phyloP scores from a whole-genome alignment of 2,888 invertebrate species.

The Eupsilia transversa region DNA sequence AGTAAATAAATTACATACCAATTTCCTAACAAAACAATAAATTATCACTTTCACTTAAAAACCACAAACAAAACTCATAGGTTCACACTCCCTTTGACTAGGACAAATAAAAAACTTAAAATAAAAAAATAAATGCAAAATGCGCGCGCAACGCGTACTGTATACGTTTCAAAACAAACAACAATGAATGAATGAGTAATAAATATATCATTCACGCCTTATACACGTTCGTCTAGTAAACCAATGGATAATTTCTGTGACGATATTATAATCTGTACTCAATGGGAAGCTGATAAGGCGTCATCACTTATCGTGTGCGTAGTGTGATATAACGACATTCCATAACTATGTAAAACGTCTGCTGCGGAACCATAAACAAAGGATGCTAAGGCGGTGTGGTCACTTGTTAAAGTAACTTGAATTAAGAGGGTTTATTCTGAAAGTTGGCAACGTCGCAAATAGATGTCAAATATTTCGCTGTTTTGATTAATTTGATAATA shows the following conservation, averaged over 20 bases:
- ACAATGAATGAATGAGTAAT: constrained; percentile 58
- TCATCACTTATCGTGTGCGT: constrained; percentile 68
- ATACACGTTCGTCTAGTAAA: constrained; percentile 54
- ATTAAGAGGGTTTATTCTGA: too few species aligned
- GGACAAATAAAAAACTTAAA: constrained; percentile 16
- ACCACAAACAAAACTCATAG: constrained; percentile 15
- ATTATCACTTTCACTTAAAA: constrained; percentile 28
- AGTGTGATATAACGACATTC: constrained; percentile 72
- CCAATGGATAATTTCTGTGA: constrained; percentile 64
- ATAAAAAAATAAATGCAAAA: constrained; percentile 9
- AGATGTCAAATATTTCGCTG: too few species aligned
- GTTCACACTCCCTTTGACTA: constrained; percentile 24
- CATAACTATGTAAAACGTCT: constrained; percentile 29
- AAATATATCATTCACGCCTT: constrained; percentile 46
- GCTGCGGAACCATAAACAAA: constrained; percentile 29
- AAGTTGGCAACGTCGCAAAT: too few species aligned
- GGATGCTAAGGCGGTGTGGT: not conserved
- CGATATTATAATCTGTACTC: constrained; percentile 74
- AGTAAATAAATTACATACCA: constrained; percentile 27
- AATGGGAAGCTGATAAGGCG: constrained; percentile 79
- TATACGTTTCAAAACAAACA: constrained; percentile 59
- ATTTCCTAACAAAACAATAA: constrained; percentile 22
- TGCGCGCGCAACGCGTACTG: constrained; percentile 31
- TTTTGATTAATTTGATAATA: too few species aligned
- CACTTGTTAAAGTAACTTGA: not conserved